Evolutionary conservation across 2,888 invertebrate genomes (phyloP).

Genomic region (Caenorhabditis afra): DNA sequence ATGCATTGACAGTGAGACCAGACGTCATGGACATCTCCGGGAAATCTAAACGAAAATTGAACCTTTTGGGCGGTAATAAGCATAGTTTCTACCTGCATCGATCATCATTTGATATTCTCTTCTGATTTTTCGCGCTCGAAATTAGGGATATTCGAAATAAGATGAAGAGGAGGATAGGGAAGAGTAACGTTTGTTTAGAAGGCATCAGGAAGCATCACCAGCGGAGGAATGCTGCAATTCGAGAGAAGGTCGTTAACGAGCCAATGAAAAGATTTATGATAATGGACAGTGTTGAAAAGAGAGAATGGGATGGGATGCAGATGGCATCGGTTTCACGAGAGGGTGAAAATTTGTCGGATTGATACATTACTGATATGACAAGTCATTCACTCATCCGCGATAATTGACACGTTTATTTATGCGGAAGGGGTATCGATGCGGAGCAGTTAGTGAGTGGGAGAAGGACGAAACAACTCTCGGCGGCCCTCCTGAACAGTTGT

Average conservation of each 20-base stretch:
- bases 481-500: constrained; percentile 48
- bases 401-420: constrained; percentile 57
- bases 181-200: constrained; percentile 21
- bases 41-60: constrained; percentile 29
- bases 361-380: constrained; percentile 51
- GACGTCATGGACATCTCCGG: constrained; percentile 48
- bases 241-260: constrained; percentile 12
- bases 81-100: constrained; percentile 30
- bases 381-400: constrained; percentile 45
- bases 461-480: constrained; percentile 34
- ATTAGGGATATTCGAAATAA: not conserved
- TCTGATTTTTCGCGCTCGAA: constrained; percentile 14
- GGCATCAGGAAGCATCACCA: constrained; percentile 51
- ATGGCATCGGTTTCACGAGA: not conserved
- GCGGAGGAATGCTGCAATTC: constrained; percentile 38
- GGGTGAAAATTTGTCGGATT: constrained; percentile 21
- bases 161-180: not conserved
- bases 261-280: constrained; percentile 16
- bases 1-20: constrained; percentile 67
- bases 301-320: constrained; percentile 8
- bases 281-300: constrained; percentile 11
- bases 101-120: constrained; percentile 35
- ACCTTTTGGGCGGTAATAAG: not conserved
- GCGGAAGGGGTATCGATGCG: not conserved
- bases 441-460: constrained; percentile 24